A percentile compares a stretch with the other conserved stretches of the same genome.
phyloP scores from a whole-genome alignment of 2,888 invertebrate species.

The Chaetoderma sp. region DNA sequence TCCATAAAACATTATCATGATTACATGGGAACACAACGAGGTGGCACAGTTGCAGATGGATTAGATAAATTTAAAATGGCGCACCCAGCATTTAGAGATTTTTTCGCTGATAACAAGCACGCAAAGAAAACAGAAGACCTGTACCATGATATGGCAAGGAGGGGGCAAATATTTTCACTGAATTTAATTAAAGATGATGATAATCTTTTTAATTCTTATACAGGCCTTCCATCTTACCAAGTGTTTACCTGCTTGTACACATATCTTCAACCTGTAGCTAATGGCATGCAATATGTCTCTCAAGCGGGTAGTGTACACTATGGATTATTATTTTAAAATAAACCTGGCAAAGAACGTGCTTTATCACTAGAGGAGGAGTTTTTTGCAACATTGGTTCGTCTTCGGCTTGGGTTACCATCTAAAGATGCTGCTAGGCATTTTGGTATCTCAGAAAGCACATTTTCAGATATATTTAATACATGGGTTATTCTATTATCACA shows the following conservation, averaged over 20 bases:
- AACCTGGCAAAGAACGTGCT: neutral
- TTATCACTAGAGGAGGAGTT: neutral
- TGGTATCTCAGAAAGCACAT: neutral
- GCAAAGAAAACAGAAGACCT: too few species aligned
- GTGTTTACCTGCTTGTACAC: neutral
- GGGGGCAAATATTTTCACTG: neutral
- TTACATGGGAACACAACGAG: too few species aligned
- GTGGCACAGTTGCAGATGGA: too few species aligned
- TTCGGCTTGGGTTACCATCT: neutral
- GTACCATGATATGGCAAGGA: too few species aligned
- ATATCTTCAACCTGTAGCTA: neutral
- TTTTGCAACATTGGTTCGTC: too few species aligned
- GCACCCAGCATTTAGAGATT: too few species aligned
- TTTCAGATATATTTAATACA: neutral
- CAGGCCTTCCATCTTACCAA: neutral
- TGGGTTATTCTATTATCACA: neutral
- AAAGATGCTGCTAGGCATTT: neutral
- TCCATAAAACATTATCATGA: too few species aligned
- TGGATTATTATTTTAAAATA: neutral
- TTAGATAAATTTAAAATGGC: too few species aligned
- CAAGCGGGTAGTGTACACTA: neutral
- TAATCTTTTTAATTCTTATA: neutral
- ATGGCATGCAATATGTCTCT: neutral
- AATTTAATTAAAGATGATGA: neutral
- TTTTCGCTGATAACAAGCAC: too few species aligned